phyloP scores from a whole-genome alignment of 1,140 invertebrate species.

The Cylas formicarius region DNA sequence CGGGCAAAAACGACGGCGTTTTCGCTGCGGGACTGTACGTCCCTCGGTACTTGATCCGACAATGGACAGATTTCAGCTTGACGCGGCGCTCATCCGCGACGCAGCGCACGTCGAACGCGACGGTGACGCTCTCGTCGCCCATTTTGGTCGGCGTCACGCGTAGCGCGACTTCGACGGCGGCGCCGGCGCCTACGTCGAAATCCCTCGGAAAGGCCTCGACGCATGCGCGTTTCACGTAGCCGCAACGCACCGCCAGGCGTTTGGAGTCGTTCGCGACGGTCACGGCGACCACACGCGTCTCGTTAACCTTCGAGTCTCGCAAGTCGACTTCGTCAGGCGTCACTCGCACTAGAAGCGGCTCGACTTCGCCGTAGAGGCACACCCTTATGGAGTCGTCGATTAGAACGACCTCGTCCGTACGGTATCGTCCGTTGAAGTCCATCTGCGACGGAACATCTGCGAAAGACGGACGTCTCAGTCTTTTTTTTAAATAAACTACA shows the following conservation, averaged over 20 bases:
- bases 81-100: slow-evolving; percentile 5
- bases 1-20: slow-evolving; percentile 21
- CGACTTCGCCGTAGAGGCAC: slow-evolving; percentile 27
- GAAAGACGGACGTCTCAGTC: no score
- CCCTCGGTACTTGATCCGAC: not conserved
- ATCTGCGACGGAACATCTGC: no score
- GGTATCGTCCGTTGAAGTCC: no score
- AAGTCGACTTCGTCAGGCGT: slow-evolving; percentile 21
- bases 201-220: slow-evolving; percentile 21
- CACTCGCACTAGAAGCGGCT: slow-evolving; percentile 21
- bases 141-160: slow-evolving; percentile 20
- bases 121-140: slow-evolving; percentile 9
- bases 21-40: not conserved
- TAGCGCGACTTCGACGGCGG: slow-evolving; percentile 15
- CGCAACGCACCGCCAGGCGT: slow-evolving; percentile 21
- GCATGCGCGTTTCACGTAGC: slow-evolving; percentile 24
- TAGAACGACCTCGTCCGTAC: no score
- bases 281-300: slow-evolving; percentile 16
- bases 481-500: no score
- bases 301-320: slow-evolving; percentile 13
- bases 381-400: slow-evolving; percentile 11
- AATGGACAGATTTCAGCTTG: slow-evolving; percentile 6
- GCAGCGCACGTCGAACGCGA: slow-evolving; percentile 20
- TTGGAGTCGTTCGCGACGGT: slow-evolving; percentile 25
- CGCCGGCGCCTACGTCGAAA: no score